Evolutionary conservation across 1,140 invertebrate species (phyloP), one percentile per base, ranked within the genome.

Genomic region (Ips typographus): DNA sequence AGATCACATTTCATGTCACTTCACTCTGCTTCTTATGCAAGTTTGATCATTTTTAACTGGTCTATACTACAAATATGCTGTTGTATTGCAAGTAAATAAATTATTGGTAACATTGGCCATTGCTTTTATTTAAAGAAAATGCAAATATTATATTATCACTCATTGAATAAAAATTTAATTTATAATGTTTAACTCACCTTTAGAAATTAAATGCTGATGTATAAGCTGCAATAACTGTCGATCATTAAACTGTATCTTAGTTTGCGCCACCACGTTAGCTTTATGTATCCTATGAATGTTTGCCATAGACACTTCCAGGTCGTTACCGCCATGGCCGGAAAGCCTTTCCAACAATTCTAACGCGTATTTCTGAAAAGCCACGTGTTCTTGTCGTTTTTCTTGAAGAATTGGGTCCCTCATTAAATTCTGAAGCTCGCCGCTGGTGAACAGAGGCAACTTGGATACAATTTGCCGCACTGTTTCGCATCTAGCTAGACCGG

Each of bases 381-480:
- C 92, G 82, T 99, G 97, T 76, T 98, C 95, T 70, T 92, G 89
- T 0, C 94, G 84, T 81, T 96, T 98, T 81, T 99, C 98, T 84
- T 98, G 95, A 1, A 98, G 83, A 70, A 94, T 95, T 39, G 98
- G 97, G 83, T 98, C 95, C 71, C 94, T 91, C 93, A 98, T 98
- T 38, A 99, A 81, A 53, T 87, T 87, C 81, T 98, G 95, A 68
- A 99, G 86, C 77, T 96, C 94, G 5, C 94, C 94, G 78, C 90
- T 93, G 40, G 92, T 95, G 81, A 99, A 96, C 56, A 99, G 85
- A 3, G 96, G 95, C 52, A 99, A 84, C 83, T 98, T 98, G 74
- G 94, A 91, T 55, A 99, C 91, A 74, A 99, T 98, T 84, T 99
- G 96, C 5, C 92, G 83, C 0, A 98, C 94, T 53, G 91, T 94